phyloP scores from a whole-genome alignment of 2,888 invertebrate genomes.

The Agonopterix alstromeriana region DNA sequence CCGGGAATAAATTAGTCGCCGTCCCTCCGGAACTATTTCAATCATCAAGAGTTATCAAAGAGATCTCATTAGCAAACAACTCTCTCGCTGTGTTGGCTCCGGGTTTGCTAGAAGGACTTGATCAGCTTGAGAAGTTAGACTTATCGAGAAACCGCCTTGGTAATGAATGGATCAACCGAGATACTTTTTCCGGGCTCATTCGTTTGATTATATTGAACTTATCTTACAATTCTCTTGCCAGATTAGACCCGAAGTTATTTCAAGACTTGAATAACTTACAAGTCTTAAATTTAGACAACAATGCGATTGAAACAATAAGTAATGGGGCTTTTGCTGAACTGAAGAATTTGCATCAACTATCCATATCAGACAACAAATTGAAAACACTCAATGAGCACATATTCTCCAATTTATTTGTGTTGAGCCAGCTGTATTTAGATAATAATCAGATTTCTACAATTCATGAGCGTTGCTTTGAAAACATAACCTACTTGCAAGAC shows the following conservation, averaged over 20 bases:
- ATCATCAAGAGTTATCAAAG: conserved; percentile 81
- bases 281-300: conserved; percentile 84
- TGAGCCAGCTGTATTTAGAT: conserved; percentile 84
- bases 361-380: conserved; percentile 83
- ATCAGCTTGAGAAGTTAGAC: conserved; percentile 84
- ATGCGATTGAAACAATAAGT: conserved; percentile 81
- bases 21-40: conserved; percentile 88
- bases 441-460: conserved; percentile 82
- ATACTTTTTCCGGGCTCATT: conserved; percentile 85
- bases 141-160: conserved; percentile 84
- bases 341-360: conserved; percentile 85
- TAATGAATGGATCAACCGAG: conserved; percentile 85
- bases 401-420: conserved; percentile 83
- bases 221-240: conserved; percentile 81
- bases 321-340: conserved; percentile 85
- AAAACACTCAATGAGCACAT: conserved; percentile 80
- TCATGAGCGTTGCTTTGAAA: conserved; percentile 83
- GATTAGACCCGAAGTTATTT: conserved; percentile 84
- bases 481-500: conserved; percentile 86
- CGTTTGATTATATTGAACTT: conserved; percentile 85
- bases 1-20: conserved; percentile 86
- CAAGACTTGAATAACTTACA: conserved; percentile 85
- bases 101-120: conserved; percentile 83
- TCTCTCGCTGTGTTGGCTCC: conserved; percentile 86
- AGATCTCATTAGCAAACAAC: conserved; percentile 87